Evolutionary conservation across 2,113 vertebrate species (phyloP).

Genomic region (Forbesichthys agassizii): DNA sequence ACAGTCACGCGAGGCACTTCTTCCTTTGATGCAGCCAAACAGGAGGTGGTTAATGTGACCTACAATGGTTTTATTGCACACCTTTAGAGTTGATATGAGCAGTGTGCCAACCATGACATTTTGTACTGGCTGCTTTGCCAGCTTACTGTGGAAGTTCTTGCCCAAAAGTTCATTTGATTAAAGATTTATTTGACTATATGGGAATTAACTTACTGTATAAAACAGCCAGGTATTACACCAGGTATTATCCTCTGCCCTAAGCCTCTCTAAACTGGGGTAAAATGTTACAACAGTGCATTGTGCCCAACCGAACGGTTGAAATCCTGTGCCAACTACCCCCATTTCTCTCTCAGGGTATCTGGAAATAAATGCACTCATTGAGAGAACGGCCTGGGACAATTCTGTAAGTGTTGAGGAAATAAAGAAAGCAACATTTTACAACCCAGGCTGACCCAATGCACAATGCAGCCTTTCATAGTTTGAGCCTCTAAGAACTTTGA

Average conservation of each 20-base stretch:
- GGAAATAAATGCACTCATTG: constrained; percentile 77
- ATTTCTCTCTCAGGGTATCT: constrained; percentile 46
- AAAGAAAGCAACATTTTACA: constrained; percentile 78
- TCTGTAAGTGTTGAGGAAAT: constrained; percentile 72
- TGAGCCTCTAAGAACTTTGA: constrained; percentile 50
- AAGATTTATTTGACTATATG: not conserved
- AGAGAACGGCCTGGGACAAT: constrained; percentile 60
- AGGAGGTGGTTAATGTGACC: too few species aligned
- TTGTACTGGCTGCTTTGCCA: not conserved
- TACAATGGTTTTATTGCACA: too few species aligned
- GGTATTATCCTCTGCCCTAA: constrained; percentile 13
- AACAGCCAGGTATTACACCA: not conserved
- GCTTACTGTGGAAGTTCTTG: not conserved
- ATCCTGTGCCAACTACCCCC: constrained; percentile 38
- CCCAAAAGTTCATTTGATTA: not conserved
- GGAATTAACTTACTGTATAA: constrained; percentile 11
- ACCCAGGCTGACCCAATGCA: constrained; percentile 31
- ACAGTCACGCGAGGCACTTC: too few species aligned
- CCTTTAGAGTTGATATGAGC: too few species aligned
- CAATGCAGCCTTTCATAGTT: constrained; percentile 71
- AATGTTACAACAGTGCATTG: constrained; percentile 68
- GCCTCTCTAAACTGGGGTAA: constrained; percentile 22
- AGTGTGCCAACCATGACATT: not conserved
- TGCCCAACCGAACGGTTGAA: constrained; percentile 29
- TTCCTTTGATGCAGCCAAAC: too few species aligned